Evolutionary conservation across 2,888 invertebrate genomes (phyloP).

Genomic region (Sminthurides aquaticus): DNA sequence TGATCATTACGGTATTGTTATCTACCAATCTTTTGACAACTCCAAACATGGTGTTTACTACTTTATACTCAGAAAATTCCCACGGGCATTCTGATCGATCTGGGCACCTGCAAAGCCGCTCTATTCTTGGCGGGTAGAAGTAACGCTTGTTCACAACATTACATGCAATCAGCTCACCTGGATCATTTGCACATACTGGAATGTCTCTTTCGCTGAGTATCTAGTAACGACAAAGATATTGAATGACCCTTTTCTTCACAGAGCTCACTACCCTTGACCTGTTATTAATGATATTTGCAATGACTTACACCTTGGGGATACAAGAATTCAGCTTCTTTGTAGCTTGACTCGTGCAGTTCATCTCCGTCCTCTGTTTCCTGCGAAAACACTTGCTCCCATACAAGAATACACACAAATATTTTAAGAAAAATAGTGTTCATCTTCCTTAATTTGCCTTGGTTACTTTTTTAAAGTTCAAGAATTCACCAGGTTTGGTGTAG

Average conservation of each 20-base stretch:
- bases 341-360: constrained; percentile 13
- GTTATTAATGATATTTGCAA: too few relatives aligned
- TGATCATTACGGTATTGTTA: constrained; percentile 49
- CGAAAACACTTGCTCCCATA: neutral
- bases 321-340: constrained; percentile 15
- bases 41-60: constrained; percentile 45
- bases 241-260: too few relatives aligned
- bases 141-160: constrained; percentile 53
- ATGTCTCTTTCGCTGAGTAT: constrained; percentile 57
- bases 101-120: constrained; percentile 57
- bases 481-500: too few relatives aligned
- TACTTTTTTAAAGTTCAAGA: too few relatives aligned
- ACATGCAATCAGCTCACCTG: constrained; percentile 50
- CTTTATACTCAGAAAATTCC: constrained; percentile 45
- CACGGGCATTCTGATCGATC: constrained; percentile 51
- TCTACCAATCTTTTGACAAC: constrained; percentile 15
- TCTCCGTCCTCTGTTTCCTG: constrained; percentile 13
- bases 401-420: too few relatives aligned
- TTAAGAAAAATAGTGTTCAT: too few relatives aligned
- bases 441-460: too few relatives aligned
- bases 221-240: constrained; percentile 48
- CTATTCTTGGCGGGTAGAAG: constrained; percentile 55
- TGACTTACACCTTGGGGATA: constrained; percentile 12
- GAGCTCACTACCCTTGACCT: too few relatives aligned
- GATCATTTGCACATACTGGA: constrained; percentile 48